These are phyloP conservation scores for Copidosoma floridanum DNA, from an alignment of 1,140 invertebrate genomes.

Conservation along the genomic window DNA sequence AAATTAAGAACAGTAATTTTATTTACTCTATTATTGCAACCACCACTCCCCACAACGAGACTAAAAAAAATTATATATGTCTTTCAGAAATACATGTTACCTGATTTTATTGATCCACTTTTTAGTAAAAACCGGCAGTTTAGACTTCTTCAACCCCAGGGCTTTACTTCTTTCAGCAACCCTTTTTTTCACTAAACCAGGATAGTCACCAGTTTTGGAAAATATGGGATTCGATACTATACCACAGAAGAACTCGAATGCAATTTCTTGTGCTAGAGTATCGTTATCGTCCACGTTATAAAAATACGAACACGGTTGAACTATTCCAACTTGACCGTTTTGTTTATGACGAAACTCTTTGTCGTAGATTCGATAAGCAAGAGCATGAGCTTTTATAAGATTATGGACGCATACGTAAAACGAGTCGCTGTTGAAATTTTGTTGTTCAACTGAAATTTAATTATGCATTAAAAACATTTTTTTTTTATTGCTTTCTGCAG, in stretches of 20 bases:
- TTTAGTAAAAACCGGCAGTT: constrained; percentile 56
- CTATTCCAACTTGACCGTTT: constrained; percentile 54
- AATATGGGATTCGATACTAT: constrained; percentile 66
- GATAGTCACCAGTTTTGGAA: constrained; percentile 62
- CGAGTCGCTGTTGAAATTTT: no score
- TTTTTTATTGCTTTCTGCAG: no score
- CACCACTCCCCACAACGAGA: no score
- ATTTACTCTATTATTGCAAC: no score
- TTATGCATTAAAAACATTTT: no score
- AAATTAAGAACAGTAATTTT: no score
- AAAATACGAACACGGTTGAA: constrained; percentile 16
- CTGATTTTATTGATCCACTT: constrained; percentile 52
- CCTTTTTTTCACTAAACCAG: constrained; percentile 56
- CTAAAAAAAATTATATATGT: background rate
- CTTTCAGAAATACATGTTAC: constrained; percentile 18
- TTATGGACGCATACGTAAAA: no score
- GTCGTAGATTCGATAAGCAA: no score
- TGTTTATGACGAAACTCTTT: constrained; percentile 60
- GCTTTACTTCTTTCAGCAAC: constrained; percentile 57
- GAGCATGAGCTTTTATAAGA: no score
- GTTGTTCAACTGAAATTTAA: no score
- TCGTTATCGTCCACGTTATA: constrained; percentile 30
- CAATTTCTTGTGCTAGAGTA: constrained; percentile 23
- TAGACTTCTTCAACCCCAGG: constrained; percentile 56
- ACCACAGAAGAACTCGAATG: constrained; percentile 56